Conservation (phyloP, 2,797 vertebrate genomes). For the Coregonus suidteri region DNA sequence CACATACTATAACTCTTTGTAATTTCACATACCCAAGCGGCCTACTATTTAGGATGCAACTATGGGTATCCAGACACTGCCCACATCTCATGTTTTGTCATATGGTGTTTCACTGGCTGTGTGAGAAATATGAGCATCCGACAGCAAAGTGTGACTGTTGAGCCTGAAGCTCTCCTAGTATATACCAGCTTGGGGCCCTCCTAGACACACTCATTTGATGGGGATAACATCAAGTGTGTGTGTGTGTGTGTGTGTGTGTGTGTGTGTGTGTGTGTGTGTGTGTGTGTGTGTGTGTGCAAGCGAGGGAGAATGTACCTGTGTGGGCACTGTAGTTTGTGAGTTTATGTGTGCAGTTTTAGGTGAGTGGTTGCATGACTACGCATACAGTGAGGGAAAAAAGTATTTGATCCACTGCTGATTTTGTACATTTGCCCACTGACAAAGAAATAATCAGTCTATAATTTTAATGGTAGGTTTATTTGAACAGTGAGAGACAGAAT, state of each 20-base stretch:
- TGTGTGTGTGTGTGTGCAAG: neutral
- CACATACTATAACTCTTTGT: no score
- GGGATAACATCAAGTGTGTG: constrained; percentile 1
- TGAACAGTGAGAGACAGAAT: no score
- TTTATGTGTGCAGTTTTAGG: constrained; percentile 11
- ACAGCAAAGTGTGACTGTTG: neutral
- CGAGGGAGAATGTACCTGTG: neutral
- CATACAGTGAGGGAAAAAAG: neutral
- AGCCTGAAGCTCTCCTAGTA: neutral
- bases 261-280: neutral
- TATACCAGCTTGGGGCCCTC: neutral
- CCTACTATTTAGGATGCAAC: no score
- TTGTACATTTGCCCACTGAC: no score
- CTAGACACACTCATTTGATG: neutral
- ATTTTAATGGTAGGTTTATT: no score
- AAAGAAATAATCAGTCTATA: no score
- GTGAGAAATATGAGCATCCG: no score
- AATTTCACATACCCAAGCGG: no score
- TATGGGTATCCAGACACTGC: no score
- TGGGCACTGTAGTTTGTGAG: neutral
- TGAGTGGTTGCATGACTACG: constrained; percentile 27
- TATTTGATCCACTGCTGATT: no score
- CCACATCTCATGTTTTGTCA: neutral
- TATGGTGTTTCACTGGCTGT: no score
- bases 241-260: neutral